Evolutionary conservation across 2,113 vertebrate species (phyloP).

Genomic region (Dolichotis patagonum): DNA sequence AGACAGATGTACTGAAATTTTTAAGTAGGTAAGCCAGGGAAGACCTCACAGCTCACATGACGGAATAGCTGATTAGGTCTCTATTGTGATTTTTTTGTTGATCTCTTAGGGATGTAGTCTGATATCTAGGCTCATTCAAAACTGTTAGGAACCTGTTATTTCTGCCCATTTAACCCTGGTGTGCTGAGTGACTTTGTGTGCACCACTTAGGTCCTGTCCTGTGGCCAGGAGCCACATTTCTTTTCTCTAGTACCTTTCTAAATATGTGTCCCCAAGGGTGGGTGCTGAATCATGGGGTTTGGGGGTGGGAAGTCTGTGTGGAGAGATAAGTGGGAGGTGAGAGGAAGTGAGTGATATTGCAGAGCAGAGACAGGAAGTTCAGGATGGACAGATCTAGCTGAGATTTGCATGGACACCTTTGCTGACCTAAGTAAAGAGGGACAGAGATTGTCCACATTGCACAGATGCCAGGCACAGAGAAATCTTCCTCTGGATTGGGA

Average conservation of each 20-base stretch:
- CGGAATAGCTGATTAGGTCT: background rate
- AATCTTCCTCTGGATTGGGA: background rate
- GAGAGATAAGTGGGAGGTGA: background rate
- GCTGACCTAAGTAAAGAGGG: background rate
- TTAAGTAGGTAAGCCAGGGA: background rate
- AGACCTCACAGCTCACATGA: background rate
- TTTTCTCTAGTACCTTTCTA: background rate
- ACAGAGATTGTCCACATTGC: background rate
- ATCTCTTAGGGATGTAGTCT: background rate
- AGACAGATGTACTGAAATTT: background rate
- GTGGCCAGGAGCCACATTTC: background rate
- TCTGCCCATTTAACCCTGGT: background rate
- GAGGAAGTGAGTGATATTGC: background rate
- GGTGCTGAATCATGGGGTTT: background rate
- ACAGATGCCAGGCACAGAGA: background rate
- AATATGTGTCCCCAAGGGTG: background rate
- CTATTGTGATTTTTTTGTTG: background rate
- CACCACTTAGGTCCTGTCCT: background rate
- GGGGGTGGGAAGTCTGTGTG: background rate
- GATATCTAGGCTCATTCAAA: background rate
- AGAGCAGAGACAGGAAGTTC: background rate
- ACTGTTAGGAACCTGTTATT: background rate
- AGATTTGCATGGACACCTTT: background rate
- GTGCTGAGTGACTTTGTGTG: background rate
- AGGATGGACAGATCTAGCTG: background rate